Evolutionary conservation across 2,113 vertebrate genomes (phyloP), one percentile per base, ranked within the genome.

Genomic region (Cochlearius cochlearius): DNA sequence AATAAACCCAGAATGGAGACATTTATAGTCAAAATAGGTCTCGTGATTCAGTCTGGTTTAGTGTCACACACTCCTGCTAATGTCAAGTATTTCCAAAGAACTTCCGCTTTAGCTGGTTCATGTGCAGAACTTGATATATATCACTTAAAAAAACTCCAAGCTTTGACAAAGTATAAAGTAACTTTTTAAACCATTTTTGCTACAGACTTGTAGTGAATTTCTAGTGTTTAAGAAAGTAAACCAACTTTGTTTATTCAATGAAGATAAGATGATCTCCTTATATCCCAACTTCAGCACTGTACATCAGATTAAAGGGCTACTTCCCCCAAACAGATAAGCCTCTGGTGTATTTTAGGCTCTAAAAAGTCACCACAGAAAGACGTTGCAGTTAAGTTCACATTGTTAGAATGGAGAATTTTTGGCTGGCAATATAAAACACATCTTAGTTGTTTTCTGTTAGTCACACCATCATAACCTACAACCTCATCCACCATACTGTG

Each of bases 21-120:
- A 41, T 30, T 34, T 60, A 72, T 71, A 92, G 67, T 60, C 84
- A 80, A 88, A 93, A 74, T 14, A 72, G 7, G 13, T 47, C 88
- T 69, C 7, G 12, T 96, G 93, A 94, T 74, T 94, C 91, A 91
- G 89, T 26, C 74, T 92, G 86, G 62, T 64, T 95, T 92, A 76
- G 75, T 72, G 89, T 90, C 94, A 95, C 27, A 81, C 69, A 74
- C 30, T 38, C 68, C 86, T 81, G 53, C 92, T 93, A 93, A 93
- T 68, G 71, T 96, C 80, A 96, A 75, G 47, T 81, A 88, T 96
- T 96, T 96, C 93, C 87, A 95, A 85, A 91, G 84, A 86, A 94
- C 96, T 97, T 97, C 97, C 93, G 90, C 71, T 90, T 94, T 26
- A 82, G 43, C 25, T 77, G n/a, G 25, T 55, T 96, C 69, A 75